Evolutionary conservation across 2,888 invertebrate species (phyloP), one percentile per base, ranked within the genome.

Genomic region (Cerastis leucographa): DNA sequence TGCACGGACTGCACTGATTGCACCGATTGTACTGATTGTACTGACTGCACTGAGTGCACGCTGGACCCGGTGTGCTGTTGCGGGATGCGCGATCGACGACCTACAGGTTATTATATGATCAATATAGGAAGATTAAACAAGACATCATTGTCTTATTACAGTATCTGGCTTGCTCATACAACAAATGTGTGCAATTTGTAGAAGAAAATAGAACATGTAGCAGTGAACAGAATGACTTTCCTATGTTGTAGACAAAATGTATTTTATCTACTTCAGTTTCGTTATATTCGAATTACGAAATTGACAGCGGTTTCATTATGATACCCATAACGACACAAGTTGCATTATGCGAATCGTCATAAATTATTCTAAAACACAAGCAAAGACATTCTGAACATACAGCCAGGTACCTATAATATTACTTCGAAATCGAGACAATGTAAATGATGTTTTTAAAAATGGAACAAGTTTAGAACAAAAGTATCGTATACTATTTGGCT

Each of bases 51-150:
- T 1, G 96, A 95, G 70, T 96, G 95, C 66, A 95, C 95, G 88
- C 95, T 95, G 19, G 96, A 95, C 19, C 96, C 96, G 0, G 96
- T 96, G 92, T 95, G 96, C 89, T 96, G 96, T 46, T 96, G 96
- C 0, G 96, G 96, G 40, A 96, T 96, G 75, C 92, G 93, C 2
- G 93, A 81, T 1, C 94, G 89, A 0, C 93, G 93, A 44, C 86
- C 95, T 93, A 88, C 22, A 65, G 44, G 14, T 65, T 12, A 72
- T 35, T 14, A n/a, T n/a, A 17, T 19, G 5, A n/a, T 7, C 17
- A 44, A 54, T 49, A 25, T 56, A 25, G 14, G 17, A 29, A 29
- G 29, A 59, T 59, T 29, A 59, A 59, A 59, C 59, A 59, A 59
- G 29, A 29, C 17, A 59, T 35, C 35, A 3, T n/a, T n/a, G n/a